Percentiles rank a stretch among this genome's conserved stretches.
phyloP scores from a whole-genome alignment of 1,140 invertebrate genomes.

The Gryon sp. region DNA sequence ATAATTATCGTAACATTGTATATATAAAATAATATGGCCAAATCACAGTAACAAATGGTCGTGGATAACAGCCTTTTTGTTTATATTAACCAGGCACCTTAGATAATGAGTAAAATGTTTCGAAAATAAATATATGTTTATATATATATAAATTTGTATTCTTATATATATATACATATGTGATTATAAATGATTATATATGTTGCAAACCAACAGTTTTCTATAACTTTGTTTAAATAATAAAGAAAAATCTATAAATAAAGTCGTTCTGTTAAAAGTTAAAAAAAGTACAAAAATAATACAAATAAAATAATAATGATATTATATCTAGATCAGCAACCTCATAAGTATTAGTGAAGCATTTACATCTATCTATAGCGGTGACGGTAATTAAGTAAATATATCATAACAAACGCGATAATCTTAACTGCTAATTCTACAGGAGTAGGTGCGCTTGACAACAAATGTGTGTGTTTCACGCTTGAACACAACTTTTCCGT shows the following conservation, averaged over 20 bases:
- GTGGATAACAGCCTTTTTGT: conserved; percentile 67
- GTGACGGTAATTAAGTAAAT: conserved; percentile 61
- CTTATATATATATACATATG: conserved; percentile 1
- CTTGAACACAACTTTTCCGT: conserved; percentile 26
- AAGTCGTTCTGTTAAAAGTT: conserved; percentile 14
- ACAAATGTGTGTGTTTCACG: conserved; percentile 31
- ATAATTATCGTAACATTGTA: conserved; percentile 48
- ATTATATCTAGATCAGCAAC: conserved; percentile 55
- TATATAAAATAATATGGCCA: conserved; percentile 65
- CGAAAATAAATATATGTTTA: conserved; percentile 60
- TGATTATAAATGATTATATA: conserved; percentile 20
- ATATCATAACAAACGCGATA: conserved; percentile 45
- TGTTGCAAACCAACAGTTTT: background rate
- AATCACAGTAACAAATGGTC: conserved; percentile 69
- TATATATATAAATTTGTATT: background rate
- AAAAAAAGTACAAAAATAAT: conserved; percentile 39
- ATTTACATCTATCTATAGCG: conserved; percentile 65
- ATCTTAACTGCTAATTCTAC: conserved; percentile 54
- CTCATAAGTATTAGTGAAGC: conserved; percentile 68
- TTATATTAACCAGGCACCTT: conserved; percentile 63
- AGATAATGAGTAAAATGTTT: conserved; percentile 50
- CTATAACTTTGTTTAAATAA: background rate
- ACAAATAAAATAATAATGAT: conserved; percentile 37
- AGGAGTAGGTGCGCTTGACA: conserved; percentile 44
- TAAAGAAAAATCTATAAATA: background rate